Evolutionary conservation across 1,140 invertebrate species (phyloP), one percentile per base, ranked within the genome.

Genomic region (Drosophila repletoides): DNA sequence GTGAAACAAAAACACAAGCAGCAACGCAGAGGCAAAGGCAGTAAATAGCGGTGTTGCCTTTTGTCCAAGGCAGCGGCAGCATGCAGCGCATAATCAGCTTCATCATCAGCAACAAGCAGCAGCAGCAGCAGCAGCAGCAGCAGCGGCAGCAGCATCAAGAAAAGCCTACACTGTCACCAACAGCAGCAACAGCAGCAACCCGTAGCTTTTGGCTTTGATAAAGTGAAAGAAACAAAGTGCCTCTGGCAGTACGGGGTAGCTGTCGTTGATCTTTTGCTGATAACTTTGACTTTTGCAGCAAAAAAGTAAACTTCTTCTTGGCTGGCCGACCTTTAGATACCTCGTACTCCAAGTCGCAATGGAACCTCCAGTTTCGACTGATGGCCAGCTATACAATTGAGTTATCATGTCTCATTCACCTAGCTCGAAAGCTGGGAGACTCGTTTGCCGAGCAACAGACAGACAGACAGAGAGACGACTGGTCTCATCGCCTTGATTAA

Each of bases 201-300:
- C 67, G 74, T 56, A 58, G 69, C 64, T 72, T 58, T 67, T 71
- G 45, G 36, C 49, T 67, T 59, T 74, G 67, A 53, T 56, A 49
- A 60, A 67, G 41, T 65, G 56, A 72, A 64, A 56, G 59, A 77
- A 61, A 79, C 73, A 83, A 84, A 77, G 74, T 22, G 70, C 73
- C 70, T 64, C 56, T 41, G 72, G 72, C 71, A 53, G 65, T 14
- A 67, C 31, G 65, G 49, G 74, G 36, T 33, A 60, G 51, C 75
- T 76, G 76, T 52, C 68, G 81, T 87, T 86, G 80, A 86, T 86
- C 80, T 86, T 86, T 86, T 87, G 60, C 80, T 87, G 80, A 86
- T 86, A 87, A 66, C 63, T 84, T 84, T 86, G 63, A 76, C 79
- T 84, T 86, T 75, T 74, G 74, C 51, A 74, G 65, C 52, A 15